These are phyloP conservation scores for Ennomos erosarius DNA, from an alignment of 2,888 invertebrate species.

Conservation along the genomic window DNA sequence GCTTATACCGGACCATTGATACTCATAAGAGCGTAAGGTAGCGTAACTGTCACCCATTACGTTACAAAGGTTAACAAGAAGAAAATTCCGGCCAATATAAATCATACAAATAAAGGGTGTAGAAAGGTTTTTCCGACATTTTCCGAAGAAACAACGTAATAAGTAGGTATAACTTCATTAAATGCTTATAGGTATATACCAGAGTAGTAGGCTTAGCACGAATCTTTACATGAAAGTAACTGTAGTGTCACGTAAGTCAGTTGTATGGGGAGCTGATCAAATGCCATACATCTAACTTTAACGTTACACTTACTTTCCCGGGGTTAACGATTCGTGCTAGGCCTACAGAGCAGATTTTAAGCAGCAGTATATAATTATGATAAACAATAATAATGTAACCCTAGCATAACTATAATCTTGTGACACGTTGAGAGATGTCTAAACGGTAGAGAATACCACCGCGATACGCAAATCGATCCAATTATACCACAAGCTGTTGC, in stretches of 20 bases:
- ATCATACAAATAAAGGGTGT: slow-evolving; percentile 23
- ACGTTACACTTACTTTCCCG: too few species aligned
- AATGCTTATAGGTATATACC: too few species aligned
- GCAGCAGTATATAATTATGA: too few species aligned
- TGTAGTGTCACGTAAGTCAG: too few species aligned
- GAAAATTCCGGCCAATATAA: slow-evolving; percentile 30
- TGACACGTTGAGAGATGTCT: slow-evolving; percentile 6
- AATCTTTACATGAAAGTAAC: too few species aligned
- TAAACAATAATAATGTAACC: too few species aligned
- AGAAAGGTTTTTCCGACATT: slow-evolving; percentile 8
- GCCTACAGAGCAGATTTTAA: too few species aligned
- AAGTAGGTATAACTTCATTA: too few species aligned
- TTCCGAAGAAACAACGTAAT: slow-evolving; percentile 1
- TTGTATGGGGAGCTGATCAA: too few species aligned
- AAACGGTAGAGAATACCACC: not conserved
- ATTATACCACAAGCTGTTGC: slow-evolving; percentile 18
- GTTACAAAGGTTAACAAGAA: slow-evolving; percentile 28
- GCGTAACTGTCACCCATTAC: slow-evolving; percentile 28
- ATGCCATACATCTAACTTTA: too few species aligned
- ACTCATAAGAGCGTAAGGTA: slow-evolving; percentile 22
- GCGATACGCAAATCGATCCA: slow-evolving; percentile 16
- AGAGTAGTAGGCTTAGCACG: too few species aligned
- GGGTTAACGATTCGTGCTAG: too few species aligned
- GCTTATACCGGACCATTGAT: slow-evolving; percentile 23
- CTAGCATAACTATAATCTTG: not conserved